phyloP scores from a whole-genome alignment of 2,888 invertebrate genomes.

The Drosophila histrio region DNA sequence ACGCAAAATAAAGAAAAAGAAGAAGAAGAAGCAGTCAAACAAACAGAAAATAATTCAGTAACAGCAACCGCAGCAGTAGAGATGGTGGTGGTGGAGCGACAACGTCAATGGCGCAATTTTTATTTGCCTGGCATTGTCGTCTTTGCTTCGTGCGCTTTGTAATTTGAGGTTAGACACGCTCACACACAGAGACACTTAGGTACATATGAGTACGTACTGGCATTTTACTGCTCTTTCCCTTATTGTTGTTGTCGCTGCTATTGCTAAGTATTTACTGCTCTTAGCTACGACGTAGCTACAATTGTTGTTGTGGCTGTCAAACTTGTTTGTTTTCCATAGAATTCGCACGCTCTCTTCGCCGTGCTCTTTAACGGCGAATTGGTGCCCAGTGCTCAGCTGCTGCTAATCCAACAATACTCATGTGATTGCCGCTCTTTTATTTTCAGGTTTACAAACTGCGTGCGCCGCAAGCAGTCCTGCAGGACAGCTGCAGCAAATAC shows the following conservation, averaged over 20 bases:
- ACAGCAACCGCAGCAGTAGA: slow-evolving; percentile 5
- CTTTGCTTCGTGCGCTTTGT: slow-evolving; percentile 37
- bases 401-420: slow-evolving; percentile 5
- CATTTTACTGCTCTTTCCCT: slow-evolving; percentile 23
- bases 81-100: slow-evolving; percentile 28
- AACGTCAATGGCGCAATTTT: slow-evolving; percentile 40
- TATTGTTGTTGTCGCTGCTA: slow-evolving; percentile 6
- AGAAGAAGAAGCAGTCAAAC: slow-evolving; percentile 16
- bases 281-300: slow-evolving; percentile 16
- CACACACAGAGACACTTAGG: slow-evolving; percentile 8
- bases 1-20: slow-evolving; percentile 27
- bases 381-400: slow-evolving; percentile 5
- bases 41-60: slow-evolving; percentile 32
- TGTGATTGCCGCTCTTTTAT: slow-evolving; percentile 14
- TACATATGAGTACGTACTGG: slow-evolving; percentile 25
- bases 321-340: slow-evolving; percentile 66
- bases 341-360: slow-evolving; percentile 43
- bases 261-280: slow-evolving; percentile 21
- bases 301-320: slow-evolving; percentile 44
- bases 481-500: slow-evolving; percentile 85
- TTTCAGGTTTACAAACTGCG: slow-evolving; percentile 57
- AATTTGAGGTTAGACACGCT: slow-evolving; percentile 58
- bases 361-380: slow-evolving; percentile 60
- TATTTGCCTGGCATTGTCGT: slow-evolving; percentile 12
- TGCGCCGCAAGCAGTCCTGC: slow-evolving; percentile 62